A percentile compares a stretch with the other conserved stretches of the same genome.
Evolutionary conservation across 1,140 invertebrate species (phyloP).

Genomic region (Physella acuta): DNA sequence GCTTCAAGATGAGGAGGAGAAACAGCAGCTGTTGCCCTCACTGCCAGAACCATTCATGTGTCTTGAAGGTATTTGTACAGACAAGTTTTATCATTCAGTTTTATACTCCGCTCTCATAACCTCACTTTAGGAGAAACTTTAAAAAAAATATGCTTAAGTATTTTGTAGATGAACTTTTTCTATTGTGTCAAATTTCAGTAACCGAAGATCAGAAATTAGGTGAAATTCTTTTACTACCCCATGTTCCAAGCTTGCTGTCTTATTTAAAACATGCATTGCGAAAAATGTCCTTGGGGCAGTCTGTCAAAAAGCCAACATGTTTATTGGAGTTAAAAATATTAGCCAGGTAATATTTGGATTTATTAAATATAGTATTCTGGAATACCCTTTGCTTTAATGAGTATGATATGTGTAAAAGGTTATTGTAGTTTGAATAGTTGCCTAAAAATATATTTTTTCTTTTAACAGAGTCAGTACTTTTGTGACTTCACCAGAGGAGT

Average conservation of each 20-base stretch:
- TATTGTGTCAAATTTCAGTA: no score
- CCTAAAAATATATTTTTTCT: conserved; percentile 12
- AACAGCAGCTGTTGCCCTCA: conserved; percentile 14
- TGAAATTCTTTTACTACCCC: conserved; percentile 70
- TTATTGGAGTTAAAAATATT: conserved; percentile 76
- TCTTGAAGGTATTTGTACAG: neutral
- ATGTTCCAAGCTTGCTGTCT: conserved; percentile 72
- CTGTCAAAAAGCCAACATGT: conserved; percentile 64
- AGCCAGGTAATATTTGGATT: conserved; percentile 62
- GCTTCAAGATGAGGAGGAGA: conserved; percentile 62
- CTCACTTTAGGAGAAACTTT: no score
- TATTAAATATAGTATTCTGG: neutral
- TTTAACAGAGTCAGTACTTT: conserved; percentile 50
- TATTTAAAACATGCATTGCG: conserved; percentile 66
- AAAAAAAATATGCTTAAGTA: no score
- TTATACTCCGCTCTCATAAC: no score
- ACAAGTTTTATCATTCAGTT: neutral
- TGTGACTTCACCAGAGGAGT: conserved; percentile 56
- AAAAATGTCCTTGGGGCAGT: conserved; percentile 57
- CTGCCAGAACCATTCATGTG: conserved; percentile 1
- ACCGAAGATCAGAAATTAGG: neutral
- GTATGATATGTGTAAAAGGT: no score
- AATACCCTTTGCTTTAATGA: no score
- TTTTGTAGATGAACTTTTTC: no score
- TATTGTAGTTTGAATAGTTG: neutral